phyloP scores from a whole-genome alignment of 2,888 invertebrate genomes.

The Marronus borbonicus region DNA sequence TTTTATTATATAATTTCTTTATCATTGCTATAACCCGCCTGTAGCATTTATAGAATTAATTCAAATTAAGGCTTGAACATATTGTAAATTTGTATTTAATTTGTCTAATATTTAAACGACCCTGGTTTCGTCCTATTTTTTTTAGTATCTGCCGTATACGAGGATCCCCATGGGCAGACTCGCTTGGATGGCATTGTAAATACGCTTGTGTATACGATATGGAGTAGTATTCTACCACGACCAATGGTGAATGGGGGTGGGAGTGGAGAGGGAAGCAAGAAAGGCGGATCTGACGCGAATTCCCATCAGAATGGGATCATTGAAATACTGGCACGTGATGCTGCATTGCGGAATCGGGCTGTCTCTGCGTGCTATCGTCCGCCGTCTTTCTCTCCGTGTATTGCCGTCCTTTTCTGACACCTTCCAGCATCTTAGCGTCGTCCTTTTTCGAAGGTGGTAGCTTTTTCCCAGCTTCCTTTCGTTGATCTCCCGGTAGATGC shows the following conservation, averaged over 20 bases:
- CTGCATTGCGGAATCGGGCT: conserved; percentile 57
- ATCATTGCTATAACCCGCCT: too few species aligned
- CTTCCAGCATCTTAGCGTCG: conserved; percentile 4
- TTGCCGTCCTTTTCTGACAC: conserved; percentile 6
- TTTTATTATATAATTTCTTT: too few species aligned
- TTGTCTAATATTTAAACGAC: too few species aligned
- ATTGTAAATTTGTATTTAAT: too few species aligned
- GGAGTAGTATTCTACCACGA: background rate
- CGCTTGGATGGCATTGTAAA: background rate
- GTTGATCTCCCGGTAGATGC: background rate
- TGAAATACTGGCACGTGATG: conserved; percentile 56
- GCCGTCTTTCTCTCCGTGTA: conserved; percentile 43
- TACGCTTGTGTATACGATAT: background rate
- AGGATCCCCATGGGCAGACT: too few species aligned
- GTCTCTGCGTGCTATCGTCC: conserved; percentile 35
- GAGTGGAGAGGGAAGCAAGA: too few species aligned
- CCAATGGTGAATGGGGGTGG: background rate
- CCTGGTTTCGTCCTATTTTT: too few species aligned
- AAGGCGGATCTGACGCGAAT: conserved; percentile 10
- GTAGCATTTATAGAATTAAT: too few species aligned
- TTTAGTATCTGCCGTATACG: too few species aligned
- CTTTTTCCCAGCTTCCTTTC: background rate
- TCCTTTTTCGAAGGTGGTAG: background rate
- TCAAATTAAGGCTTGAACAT: too few species aligned
- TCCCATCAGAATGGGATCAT: conserved; percentile 50